These are phyloP conservation scores for Stichopus chloronotus DNA, from an alignment of 35 echinoderm and acorn worm genomes.

Conservation along the genomic window DNA sequence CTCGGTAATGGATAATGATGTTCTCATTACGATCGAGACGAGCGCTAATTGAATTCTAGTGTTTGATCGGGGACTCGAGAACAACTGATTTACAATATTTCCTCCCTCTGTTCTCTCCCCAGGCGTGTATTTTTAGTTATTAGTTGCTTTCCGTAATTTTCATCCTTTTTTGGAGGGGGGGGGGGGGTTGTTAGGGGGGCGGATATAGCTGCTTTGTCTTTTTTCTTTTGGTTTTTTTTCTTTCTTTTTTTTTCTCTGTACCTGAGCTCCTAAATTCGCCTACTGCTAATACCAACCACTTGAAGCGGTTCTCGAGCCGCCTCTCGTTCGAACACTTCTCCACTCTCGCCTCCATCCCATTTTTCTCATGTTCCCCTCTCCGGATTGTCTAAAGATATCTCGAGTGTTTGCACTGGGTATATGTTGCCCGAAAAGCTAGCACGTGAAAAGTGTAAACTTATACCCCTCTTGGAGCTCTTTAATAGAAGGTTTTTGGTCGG, in stretches of 20 bases:
- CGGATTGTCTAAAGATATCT: constrained; percentile 35
- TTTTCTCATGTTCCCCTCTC: constrained; percentile 51
- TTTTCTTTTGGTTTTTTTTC: neutral
- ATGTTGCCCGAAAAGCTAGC: constrained; percentile 40
- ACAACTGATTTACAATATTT: constrained; percentile 4
- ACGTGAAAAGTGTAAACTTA: constrained; percentile 18
- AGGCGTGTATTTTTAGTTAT: too few relatives aligned
- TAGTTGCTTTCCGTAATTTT: neutral
- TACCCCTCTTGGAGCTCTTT: neutral
- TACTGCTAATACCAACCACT: constrained; percentile 5
- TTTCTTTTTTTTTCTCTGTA: neutral
- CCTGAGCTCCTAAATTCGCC: neutral
- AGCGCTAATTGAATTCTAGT: constrained; percentile 47
- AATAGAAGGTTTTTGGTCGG: constrained; percentile 1
- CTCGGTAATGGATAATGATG: too few relatives aligned
- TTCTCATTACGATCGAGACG: neutral
- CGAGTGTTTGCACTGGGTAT: constrained; percentile 48
- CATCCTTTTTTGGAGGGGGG: neutral
- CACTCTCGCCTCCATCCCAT: constrained; percentile 7
- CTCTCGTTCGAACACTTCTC: constrained; percentile 12
- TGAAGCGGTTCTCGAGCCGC: neutral
- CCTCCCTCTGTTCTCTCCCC: neutral
- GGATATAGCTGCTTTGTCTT: too few relatives aligned
- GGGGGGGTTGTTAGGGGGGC: too few relatives aligned
- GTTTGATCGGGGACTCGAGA: constrained; percentile 18